Conservation (phyloP, 2,888 invertebrate species). For the Phytoseiulus persimilis region DNA sequence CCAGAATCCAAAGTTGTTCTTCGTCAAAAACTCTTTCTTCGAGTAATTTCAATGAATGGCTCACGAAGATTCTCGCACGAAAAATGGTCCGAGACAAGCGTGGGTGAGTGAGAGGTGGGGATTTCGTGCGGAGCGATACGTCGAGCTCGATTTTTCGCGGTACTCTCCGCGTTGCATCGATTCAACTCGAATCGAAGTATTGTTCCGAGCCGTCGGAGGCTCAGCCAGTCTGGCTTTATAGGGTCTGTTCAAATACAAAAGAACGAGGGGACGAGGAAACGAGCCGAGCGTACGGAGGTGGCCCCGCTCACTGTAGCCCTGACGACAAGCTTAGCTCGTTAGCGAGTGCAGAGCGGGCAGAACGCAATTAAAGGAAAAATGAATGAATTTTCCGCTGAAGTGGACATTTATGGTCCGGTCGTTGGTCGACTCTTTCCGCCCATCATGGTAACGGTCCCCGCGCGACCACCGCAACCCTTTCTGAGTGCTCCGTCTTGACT, state of each 20-base stretch:
- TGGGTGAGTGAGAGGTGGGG: neutral
- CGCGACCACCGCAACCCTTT: neutral
- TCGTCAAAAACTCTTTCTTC: neutral
- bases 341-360: neutral
- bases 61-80: neutral
- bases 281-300: neutral
- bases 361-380: slow-evolving; percentile 37
- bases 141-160: neutral
- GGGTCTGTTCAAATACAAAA: neutral
- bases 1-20: neutral
- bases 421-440: neutral
- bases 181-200: neutral
- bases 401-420: slow-evolving; percentile 34
- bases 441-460: neutral
- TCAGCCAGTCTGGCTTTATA: neutral
- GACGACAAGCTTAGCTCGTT: neutral
- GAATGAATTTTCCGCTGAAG: slow-evolving; percentile 39
- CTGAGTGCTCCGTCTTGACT: neutral
- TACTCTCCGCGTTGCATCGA: neutral
- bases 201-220: neutral
- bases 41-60: neutral
- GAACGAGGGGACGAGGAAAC: neutral
- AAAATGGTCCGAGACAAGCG: neutral
- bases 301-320: neutral
- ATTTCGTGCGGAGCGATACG: neutral